Conservation (phyloP, 1,140 invertebrate species). For the Nautilus pompilius region DNA sequence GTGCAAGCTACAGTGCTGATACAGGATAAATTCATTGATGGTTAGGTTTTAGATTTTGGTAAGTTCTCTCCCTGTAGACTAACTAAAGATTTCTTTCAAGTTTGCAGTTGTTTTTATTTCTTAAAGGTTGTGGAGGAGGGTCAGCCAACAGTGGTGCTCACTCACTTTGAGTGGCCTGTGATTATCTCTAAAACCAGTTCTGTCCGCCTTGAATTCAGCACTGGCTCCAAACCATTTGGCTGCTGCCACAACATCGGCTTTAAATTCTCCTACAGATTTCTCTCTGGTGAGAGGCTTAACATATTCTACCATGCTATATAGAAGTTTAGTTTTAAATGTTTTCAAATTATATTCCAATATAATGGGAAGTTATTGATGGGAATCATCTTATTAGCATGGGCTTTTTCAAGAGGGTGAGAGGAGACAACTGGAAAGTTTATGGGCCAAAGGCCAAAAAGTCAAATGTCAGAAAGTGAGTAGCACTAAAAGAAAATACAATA, state of each 20-base stretch:
- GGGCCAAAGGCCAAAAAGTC: no score
- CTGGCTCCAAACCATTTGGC: conserved; percentile 22
- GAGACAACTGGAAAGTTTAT: neutral
- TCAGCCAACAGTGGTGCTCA: conserved; percentile 23
- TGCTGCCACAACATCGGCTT: conserved; percentile 41
- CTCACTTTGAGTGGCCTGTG: conserved; percentile 26
- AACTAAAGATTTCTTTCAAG: no score
- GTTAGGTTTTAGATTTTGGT: no score
- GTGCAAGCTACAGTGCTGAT: no score
- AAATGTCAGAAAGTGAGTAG: no score
- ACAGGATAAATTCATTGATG: no score
- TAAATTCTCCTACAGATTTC: conserved; percentile 39
- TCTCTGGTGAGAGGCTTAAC: conserved; percentile 30
- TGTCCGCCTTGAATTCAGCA: conserved; percentile 36
- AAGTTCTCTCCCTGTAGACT: no score
- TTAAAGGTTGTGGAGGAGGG: neutral
- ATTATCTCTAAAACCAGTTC: conserved; percentile 40
- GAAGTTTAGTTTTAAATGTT: neutral
- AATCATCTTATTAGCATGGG: neutral
- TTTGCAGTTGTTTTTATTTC: no score
- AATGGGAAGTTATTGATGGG: neutral
- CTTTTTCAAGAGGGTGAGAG: neutral
- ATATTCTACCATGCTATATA: neutral
- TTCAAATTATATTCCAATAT: neutral
- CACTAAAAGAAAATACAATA: no score